Evolutionary conservation across 2,113 vertebrate genomes (phyloP).

Genomic region (Bubo blakistoni): DNA sequence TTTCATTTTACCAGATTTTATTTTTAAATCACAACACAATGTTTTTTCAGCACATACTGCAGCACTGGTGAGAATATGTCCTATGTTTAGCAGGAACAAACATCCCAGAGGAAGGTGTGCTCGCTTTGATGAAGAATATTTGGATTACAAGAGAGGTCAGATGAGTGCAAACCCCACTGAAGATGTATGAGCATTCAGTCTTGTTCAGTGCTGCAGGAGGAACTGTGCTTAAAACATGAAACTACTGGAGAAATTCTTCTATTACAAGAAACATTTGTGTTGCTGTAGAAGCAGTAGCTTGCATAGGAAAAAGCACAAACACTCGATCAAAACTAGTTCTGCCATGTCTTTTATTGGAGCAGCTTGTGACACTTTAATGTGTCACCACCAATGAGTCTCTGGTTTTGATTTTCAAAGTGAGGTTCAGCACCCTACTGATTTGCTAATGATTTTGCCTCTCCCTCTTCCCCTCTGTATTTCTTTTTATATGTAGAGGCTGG

Average conservation of each 20-base stretch:
- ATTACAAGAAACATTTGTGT: neutral
- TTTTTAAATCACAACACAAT: slow-evolving; percentile 18
- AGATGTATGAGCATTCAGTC: neutral
- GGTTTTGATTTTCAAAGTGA: slow-evolving; percentile 35
- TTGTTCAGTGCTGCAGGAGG: neutral
- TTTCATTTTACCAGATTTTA: slow-evolving; percentile 17
- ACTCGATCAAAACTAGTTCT: neutral
- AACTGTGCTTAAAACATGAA: neutral
- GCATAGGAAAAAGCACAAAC: neutral
- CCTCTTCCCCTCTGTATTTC: neutral
- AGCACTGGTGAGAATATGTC: slow-evolving; percentile 20
- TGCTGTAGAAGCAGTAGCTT: neutral
- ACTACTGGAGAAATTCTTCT: neutral
- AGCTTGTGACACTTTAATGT: neutral
- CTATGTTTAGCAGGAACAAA: slow-evolving; percentile 59
- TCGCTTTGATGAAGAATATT: neutral
- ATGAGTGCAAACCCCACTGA: neutral
- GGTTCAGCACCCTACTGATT: neutral
- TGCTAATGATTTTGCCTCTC: neutral
- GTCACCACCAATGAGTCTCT: neutral
- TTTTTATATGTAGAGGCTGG: neutral
- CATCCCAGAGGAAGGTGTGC: slow-evolving; percentile 40
- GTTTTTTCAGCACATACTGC: slow-evolving; percentile 46
- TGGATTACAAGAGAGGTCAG: slow-evolving; percentile 26
- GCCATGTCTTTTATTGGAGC: neutral